Conservation (phyloP, 2,113 vertebrate species). For the Salminus brasiliensis region DNA sequence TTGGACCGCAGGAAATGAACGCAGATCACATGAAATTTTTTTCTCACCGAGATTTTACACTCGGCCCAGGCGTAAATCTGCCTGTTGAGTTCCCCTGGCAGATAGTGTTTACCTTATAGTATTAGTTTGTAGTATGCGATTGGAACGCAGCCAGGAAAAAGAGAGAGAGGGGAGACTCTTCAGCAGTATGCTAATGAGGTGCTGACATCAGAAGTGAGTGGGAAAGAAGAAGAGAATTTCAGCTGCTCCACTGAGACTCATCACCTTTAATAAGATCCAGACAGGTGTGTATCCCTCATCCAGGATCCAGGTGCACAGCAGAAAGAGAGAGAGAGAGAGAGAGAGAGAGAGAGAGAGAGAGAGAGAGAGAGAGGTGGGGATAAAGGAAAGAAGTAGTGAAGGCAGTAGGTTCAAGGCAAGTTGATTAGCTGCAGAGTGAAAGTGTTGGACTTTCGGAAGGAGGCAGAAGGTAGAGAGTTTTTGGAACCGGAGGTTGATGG, state of each 20-base stretch:
- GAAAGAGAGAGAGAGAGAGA: constrained; percentile 1
- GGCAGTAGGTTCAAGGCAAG: constrained; percentile 3
- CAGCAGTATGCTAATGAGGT: constrained; percentile 24
- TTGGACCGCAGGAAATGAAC: too few species aligned
- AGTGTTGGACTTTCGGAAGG: constrained; percentile 20
- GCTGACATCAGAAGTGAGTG: constrained; percentile 40
- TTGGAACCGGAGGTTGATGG: constrained; percentile 23
- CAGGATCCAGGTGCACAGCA: constrained; percentile 48
- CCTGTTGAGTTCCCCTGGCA: too few species aligned
- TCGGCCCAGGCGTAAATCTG: too few species aligned
- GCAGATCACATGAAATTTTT: too few species aligned
- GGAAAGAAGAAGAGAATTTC: constrained; percentile 25
- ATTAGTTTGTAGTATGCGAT: too few species aligned
- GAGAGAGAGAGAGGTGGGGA: not conserved
- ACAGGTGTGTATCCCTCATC: constrained; percentile 48
- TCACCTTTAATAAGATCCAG: constrained; percentile 52
- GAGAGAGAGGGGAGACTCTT: not conserved
- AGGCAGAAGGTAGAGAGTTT: constrained; percentile 22
- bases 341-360: constrained; percentile 14
- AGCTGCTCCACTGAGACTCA: constrained; percentile 35
- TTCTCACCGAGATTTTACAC: too few species aligned
- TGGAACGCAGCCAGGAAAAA: too few species aligned
- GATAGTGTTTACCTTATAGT: too few species aligned
- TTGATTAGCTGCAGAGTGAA: constrained; percentile 23
- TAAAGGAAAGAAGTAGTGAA: constrained; percentile 18